Evolutionary conservation across 2,113 vertebrate genomes (phyloP).

Genomic region (Chaetodon auriga): DNA sequence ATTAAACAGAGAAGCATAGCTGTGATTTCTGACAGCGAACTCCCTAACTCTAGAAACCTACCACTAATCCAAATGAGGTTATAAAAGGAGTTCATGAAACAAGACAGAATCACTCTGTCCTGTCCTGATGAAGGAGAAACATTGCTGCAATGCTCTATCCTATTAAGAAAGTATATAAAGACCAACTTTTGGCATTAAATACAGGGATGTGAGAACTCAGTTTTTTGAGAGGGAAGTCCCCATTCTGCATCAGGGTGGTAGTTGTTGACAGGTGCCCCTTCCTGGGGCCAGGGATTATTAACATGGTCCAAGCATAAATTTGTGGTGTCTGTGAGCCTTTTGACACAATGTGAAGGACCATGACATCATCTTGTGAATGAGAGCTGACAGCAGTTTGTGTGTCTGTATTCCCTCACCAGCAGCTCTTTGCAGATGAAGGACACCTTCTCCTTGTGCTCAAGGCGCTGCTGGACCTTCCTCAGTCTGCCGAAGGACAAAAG

Average conservation of each 20-base stretch:
- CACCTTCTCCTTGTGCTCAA: constrained; percentile 16
- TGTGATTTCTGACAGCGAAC: background rate
- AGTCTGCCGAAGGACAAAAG: background rate
- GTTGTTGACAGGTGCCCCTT: background rate
- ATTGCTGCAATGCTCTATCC: no score
- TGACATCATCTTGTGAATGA: background rate
- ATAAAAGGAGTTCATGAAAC: background rate
- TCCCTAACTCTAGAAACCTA: background rate
- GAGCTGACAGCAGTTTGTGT: constrained; percentile 4
- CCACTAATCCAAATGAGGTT: background rate
- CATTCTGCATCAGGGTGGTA: background rate
- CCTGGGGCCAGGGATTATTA: background rate
- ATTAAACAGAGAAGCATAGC: background rate
- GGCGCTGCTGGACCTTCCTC: constrained; percentile 11
- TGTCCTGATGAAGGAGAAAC: background rate
- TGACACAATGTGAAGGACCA: background rate
- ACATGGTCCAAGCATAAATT: background rate
- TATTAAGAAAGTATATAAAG: background rate
- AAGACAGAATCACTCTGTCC: background rate
- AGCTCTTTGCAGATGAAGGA: constrained; percentile 10
- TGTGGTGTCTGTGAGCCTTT: background rate
- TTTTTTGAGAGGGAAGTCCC: background rate
- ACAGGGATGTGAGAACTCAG: no score
- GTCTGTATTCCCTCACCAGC: background rate
- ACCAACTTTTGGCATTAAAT: no score